Base-by-base conservation (phyloP, 2,797 vertebrate genomes). In the Leptoclinus maculatus region DNA sequence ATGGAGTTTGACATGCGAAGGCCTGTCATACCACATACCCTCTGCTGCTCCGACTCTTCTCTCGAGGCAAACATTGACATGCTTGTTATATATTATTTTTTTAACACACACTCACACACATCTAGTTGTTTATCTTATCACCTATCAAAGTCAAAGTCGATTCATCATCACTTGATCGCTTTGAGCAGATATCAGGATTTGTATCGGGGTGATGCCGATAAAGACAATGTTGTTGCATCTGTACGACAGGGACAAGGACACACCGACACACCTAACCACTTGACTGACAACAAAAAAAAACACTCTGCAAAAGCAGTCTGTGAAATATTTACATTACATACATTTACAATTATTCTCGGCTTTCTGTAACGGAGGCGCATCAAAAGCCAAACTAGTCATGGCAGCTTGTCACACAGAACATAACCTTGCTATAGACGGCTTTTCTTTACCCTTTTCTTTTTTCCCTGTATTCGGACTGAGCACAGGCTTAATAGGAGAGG, bases 291-390 rank as follows among this genome's bases (percentile, higher is more conserved):
- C 59, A 65, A 16, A 21, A 67, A 67, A 59, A 70, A 54, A 36
- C 38, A 76, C 69, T 79, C 29, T 11, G 19, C 36, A 59, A 43
- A 29, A 53, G 34, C 49, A 3, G 54, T 25, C 19, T 7, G 38
- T 83, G 51, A 84, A 87, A 78, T 79, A 79, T 90, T 87, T 82
- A 63, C 72, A 71, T 74, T 59, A 60, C 53, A 78, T 73, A 36
- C 34, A 79, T 78, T 76, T 66, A 13, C 51, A 77, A 32, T 79
- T 70, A 79, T 62, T 72, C 38, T 11, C n/a, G 13, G 17, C n/a
- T 76, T 66, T 45, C 53, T 60, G 25, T 72, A 72, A 66, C 17
- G 9, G 71, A 58, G n/a, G 17, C 36, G 6, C 57, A 68, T 79
- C 57, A 76, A 64, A 80, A 38, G 47, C 12, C 36, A 75, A 62